These are phyloP conservation scores for Eidolon helvum DNA, from an alignment of 2,113 vertebrate species.

Conservation along the genomic window DNA sequence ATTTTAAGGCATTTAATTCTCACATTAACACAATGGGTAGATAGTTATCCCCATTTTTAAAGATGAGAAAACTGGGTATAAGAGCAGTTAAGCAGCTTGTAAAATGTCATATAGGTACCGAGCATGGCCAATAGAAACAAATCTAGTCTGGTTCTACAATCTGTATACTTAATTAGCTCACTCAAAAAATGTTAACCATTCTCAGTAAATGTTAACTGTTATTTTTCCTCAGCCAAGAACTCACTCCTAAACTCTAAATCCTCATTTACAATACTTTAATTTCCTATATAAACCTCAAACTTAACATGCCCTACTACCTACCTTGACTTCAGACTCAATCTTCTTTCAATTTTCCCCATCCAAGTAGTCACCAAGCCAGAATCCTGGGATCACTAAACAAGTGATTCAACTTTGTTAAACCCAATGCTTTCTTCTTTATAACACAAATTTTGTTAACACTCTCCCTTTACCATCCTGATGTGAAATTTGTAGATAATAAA, in stretches of 20 bases:
- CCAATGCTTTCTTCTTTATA: neutral
- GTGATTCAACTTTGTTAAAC: neutral
- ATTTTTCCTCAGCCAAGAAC: neutral
- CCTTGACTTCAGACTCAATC: neutral
- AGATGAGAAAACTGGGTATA: neutral
- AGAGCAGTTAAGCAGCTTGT: neutral
- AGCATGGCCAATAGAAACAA: neutral
- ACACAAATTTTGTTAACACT: neutral
- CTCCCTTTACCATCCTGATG: neutral
- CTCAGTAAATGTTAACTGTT: neutral
- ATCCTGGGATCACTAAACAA: neutral
- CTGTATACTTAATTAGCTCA: neutral
- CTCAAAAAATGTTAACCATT: neutral
- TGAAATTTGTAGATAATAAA: conserved; percentile 1
- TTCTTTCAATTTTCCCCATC: neutral
- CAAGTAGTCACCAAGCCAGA: neutral
- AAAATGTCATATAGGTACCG: neutral
- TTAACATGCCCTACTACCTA: neutral
- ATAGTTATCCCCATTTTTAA: neutral
- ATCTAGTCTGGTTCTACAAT: neutral
- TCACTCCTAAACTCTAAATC: neutral
- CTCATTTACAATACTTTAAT: neutral
- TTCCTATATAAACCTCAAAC: neutral
- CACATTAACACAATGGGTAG: neutral
- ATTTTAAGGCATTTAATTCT: neutral